phyloP scores from a whole-genome alignment of 2,113 vertebrate species.

The Gobius niger region DNA sequence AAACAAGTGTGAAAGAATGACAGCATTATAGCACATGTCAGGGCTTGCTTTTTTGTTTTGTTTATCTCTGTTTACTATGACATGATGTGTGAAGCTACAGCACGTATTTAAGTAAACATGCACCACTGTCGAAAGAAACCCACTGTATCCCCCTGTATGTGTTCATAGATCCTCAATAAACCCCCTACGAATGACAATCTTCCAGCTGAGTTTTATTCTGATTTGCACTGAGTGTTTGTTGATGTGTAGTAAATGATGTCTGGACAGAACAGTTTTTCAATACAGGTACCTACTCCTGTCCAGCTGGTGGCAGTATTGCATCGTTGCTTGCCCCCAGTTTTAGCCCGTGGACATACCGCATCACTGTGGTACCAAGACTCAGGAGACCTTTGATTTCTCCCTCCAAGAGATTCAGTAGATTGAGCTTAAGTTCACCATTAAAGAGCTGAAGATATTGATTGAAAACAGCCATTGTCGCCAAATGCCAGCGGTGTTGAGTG shows the following conservation, averaged over 20 bases:
- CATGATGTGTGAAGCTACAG: not conserved
- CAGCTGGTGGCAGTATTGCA: not conserved
- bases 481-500: not conserved
- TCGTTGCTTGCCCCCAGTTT: not conserved
- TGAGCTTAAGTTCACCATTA: not conserved
- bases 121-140: constrained; percentile 22
- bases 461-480: not conserved
- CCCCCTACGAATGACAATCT: constrained; percentile 20
- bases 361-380: too few species aligned
- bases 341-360: too few species aligned
- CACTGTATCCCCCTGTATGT: constrained; percentile 2
- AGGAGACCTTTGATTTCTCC: too few species aligned
- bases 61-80: constrained; percentile 19
- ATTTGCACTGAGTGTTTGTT: not conserved
- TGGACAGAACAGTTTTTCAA: not conserved
- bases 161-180: constrained; percentile 47
- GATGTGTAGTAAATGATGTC: not conserved
- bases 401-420: not conserved
- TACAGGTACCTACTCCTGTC: not conserved
- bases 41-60: constrained; percentile 30
- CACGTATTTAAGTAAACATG: constrained; percentile 32
- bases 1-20: constrained; percentile 26
- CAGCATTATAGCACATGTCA: constrained; percentile 3
- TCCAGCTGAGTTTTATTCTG: constrained; percentile 15
- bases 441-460: not conserved